phyloP scores from a whole-genome alignment of 1,140 invertebrate genomes.

The Micrasema longulum region DNA sequence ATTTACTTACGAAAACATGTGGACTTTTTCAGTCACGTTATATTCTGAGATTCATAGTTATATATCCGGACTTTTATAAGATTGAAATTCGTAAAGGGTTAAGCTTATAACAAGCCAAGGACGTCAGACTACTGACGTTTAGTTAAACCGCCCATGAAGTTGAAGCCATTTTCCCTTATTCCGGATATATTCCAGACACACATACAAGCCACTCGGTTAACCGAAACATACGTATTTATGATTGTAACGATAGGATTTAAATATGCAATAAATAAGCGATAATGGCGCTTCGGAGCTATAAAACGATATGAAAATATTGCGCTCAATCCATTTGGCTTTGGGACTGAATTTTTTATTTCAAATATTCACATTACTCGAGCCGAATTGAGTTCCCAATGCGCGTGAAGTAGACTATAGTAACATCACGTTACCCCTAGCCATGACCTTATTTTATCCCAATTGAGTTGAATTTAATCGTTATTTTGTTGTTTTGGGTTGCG shows the following conservation, averaged over 20 bases:
- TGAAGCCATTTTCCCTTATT: background rate
- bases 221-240: constrained; percentile 31
- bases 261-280: constrained; percentile 31
- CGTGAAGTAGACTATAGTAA: background rate
- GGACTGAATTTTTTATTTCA: constrained; percentile 31
- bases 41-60: too few relatives aligned
- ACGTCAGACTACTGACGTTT: too few relatives aligned
- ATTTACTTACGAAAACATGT: too few relatives aligned
- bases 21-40: too few relatives aligned
- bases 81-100: too few relatives aligned
- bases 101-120: too few relatives aligned
- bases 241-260: constrained; percentile 28
- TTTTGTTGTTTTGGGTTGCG: too few relatives aligned
- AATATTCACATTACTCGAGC: constrained; percentile 25
- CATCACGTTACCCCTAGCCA: too few relatives aligned
- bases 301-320: constrained; percentile 34
- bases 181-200: constrained; percentile 9
- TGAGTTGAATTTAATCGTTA: too few relatives aligned
- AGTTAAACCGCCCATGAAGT: too few relatives aligned
- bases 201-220: constrained; percentile 6
- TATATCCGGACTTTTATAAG: too few relatives aligned
- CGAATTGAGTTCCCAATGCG: constrained; percentile 6
- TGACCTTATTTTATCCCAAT: too few relatives aligned
- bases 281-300: constrained; percentile 24
- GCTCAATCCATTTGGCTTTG: constrained; percentile 27